A percentile compares a stretch with the other conserved stretches of the same genome.
Evolutionary conservation across 2,888 invertebrate genomes (phyloP).

Genomic region (Tetragonula carbonaria): DNA sequence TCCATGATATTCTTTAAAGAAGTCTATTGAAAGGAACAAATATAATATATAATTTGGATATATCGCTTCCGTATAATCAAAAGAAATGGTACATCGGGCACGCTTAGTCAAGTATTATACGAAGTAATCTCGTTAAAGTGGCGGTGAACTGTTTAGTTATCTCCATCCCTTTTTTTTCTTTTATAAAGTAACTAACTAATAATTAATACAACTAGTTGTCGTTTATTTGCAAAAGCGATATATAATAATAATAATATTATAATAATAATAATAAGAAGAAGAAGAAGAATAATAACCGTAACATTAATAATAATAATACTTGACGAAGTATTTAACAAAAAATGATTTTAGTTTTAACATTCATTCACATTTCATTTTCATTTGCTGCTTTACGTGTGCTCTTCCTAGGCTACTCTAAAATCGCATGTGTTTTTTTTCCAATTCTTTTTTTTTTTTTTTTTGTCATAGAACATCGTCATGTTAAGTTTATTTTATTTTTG

Average conservation of each 20-base stretch:
- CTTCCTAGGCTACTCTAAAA: constrained; percentile 66
- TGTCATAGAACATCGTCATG: constrained; percentile 56
- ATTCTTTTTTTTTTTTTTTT: constrained; percentile 28
- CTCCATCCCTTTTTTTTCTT: constrained; percentile 28
- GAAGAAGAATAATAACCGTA: neutral
- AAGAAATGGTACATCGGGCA: constrained; percentile 79
- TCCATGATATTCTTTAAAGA: neutral
- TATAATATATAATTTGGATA: neutral
- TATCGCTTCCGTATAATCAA: constrained; percentile 10
- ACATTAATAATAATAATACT: constrained; percentile 78
- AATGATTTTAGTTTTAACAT: constrained; percentile 78
- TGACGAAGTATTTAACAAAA: constrained; percentile 80
- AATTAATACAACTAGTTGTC: constrained; percentile 41
- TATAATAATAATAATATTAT: constrained; percentile 66
- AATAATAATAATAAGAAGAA: neutral
- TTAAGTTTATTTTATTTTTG: constrained; percentile 64
- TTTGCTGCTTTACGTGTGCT: constrained; percentile 84
- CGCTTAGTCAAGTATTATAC: constrained; percentile 82
- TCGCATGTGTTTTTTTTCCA: constrained; percentile 65
- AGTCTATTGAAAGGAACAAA: neutral
- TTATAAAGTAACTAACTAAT: constrained; percentile 63
- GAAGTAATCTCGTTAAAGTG: constrained; percentile 71
- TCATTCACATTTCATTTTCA: constrained; percentile 82
- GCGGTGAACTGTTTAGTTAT: constrained; percentile 52
- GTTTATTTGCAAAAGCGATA: constrained; percentile 40